Evolutionary conservation across 2,888 invertebrate genomes (phyloP).

Genomic region (Acanthosepion esculentum): DNA sequence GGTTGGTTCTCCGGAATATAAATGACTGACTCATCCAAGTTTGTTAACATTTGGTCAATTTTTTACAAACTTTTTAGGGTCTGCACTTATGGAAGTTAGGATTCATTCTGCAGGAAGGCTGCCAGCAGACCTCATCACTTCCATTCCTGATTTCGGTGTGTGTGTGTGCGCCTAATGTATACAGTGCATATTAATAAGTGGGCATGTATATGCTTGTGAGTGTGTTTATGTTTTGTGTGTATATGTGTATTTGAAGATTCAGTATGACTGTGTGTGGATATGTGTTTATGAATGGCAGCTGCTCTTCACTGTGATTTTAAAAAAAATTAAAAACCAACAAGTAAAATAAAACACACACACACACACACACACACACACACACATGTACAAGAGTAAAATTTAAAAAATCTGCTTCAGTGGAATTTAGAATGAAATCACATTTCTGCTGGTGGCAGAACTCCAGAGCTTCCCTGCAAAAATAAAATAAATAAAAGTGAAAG

Average conservation of each 20-base stretch:
- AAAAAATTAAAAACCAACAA: background rate
- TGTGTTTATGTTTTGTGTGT: background rate
- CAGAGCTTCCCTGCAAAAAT: background rate
- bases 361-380: background rate
- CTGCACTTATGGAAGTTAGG: background rate
- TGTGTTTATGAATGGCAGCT: background rate
- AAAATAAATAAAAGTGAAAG: no score
- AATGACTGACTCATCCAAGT: background rate
- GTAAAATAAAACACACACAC: background rate
- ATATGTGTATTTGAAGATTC: background rate
- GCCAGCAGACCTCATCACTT: background rate
- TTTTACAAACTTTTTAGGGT: background rate
- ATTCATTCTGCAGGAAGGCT: background rate
- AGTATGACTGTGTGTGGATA: background rate
- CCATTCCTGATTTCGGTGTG: background rate
- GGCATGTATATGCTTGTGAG: background rate
- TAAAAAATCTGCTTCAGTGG: background rate
- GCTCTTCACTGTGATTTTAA: background rate
- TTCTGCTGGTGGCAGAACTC: background rate
- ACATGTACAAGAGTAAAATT: background rate
- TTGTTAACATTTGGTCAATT: background rate
- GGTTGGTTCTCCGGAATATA: background rate
- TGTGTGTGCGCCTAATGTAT: background rate
- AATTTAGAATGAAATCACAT: constrained; percentile 5
- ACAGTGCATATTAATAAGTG: no score